These are phyloP conservation scores for Dysidea cf. avara DNA, from an alignment of 37 sponge, comb jelly and placozoan genomes.

Conservation along the genomic window DNA sequence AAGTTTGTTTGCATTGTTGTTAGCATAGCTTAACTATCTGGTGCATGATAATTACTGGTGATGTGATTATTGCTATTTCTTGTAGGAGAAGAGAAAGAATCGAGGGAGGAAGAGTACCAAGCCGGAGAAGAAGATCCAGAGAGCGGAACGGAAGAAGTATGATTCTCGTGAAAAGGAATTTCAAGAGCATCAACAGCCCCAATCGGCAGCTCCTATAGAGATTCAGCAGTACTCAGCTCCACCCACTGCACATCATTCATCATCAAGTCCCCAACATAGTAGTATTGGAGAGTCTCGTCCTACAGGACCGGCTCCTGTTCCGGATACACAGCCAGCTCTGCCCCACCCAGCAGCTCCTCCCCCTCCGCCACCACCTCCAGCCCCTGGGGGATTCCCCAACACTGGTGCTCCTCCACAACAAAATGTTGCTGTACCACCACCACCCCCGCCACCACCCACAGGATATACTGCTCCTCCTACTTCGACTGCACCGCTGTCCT, in stretches of 20 bases:
- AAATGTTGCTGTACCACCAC: slow-evolving; percentile 24
- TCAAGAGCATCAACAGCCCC: slow-evolving; percentile 16
- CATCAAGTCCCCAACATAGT: neutral
- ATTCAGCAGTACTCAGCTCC: slow-evolving; percentile 11
- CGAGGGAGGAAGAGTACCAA: neutral
- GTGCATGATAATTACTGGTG: no score
- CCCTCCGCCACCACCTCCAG: slow-evolving; percentile 41
- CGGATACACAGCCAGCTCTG: neutral
- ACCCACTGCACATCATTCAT: slow-evolving; percentile 5
- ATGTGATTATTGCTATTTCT: no score
- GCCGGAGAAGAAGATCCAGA: slow-evolving; percentile 15
- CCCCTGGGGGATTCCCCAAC: neutral
- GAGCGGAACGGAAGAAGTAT: slow-evolving; percentile 21
- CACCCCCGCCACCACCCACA: slow-evolving; percentile 20
- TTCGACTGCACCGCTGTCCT: neutral
- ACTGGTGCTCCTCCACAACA: neutral
- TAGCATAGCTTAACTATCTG: no score
- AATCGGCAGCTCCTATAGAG: no score
- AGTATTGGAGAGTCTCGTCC: neutral
- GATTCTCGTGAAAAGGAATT: slow-evolving; percentile 14
- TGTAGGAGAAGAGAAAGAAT: neutral
- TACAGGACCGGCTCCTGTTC: neutral
- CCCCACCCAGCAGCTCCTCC: slow-evolving; percentile 5
- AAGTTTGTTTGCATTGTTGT: no score
- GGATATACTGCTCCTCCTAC: neutral